Evolutionary conservation across 2,797 vertebrate species (phyloP).

Genomic region (Sebastes dallii): DNA sequence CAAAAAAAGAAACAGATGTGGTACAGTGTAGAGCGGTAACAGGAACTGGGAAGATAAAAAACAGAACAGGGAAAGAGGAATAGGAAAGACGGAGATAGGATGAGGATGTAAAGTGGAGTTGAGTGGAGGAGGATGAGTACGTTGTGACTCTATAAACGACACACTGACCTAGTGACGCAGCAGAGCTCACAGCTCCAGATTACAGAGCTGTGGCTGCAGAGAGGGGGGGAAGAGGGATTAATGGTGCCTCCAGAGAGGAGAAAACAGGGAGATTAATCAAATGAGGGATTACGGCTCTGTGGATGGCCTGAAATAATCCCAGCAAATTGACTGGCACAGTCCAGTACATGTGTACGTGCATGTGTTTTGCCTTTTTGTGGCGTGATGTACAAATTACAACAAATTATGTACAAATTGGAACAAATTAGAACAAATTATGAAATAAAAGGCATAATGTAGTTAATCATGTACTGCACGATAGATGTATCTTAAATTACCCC

Average conservation of each 20-base stretch:
- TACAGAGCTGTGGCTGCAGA: constrained; percentile 34
- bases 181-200: constrained; percentile 71
- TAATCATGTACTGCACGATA: background rate
- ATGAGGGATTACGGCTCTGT: constrained; percentile 68
- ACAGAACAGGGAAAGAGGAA: background rate
- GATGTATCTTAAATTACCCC: background rate
- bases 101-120: background rate
- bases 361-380: background rate
- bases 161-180: constrained; percentile 78
- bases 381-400: background rate
- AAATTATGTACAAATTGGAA: background rate
- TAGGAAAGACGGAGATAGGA: background rate
- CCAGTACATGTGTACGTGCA: background rate
- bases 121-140: constrained; percentile 24
- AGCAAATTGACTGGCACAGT: constrained; percentile 35
- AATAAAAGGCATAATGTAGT: background rate
- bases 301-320: constrained; percentile 71
- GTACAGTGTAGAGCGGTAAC: background rate
- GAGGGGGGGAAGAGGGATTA: constrained; percentile 61
- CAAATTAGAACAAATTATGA: constrained; percentile 11
- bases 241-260: constrained; percentile 56
- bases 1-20: constrained; percentile 27
- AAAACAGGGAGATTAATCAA: constrained; percentile 79
- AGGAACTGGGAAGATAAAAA: constrained; percentile 4
- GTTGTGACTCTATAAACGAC: constrained; percentile 57